Evolutionary conservation across 2,888 invertebrate genomes (phyloP).

Genomic region (Drosophila ezoana): DNA sequence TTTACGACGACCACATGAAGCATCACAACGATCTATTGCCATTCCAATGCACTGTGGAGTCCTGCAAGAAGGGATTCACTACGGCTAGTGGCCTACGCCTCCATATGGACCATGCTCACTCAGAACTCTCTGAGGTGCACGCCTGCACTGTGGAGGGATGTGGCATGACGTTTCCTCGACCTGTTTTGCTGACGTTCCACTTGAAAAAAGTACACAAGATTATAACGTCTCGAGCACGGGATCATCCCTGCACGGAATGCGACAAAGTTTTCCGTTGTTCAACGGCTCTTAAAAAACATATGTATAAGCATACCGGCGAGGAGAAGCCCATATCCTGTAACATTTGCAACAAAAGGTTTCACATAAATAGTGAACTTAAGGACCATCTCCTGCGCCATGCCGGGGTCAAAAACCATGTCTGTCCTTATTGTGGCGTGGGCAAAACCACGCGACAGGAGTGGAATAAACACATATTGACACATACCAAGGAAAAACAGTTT

Average conservation of each 20-base stretch:
- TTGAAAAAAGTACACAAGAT: constrained; percentile 75
- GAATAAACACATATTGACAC: constrained; percentile 82
- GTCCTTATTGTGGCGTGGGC: constrained; percentile 83
- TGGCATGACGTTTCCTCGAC: constrained; percentile 72
- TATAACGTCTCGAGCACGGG: constrained; percentile 59
- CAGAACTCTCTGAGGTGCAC: constrained; percentile 74
- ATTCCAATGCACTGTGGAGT: constrained; percentile 77
- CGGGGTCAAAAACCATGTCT: constrained; percentile 83
- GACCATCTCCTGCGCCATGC: constrained; percentile 83
- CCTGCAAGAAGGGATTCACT: constrained; percentile 80
- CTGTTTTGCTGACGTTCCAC: constrained; percentile 78
- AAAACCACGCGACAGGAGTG: constrained; percentile 83
- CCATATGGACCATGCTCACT: constrained; percentile 80
- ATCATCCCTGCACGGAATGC: constrained; percentile 80
- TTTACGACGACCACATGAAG: constrained; percentile 82
- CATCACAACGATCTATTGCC: constrained; percentile 81
- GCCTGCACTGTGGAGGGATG: constrained; percentile 80
- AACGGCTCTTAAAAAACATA: constrained; percentile 82
- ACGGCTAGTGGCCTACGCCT: constrained; percentile 76
- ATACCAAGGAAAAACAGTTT: constrained; percentile 82
- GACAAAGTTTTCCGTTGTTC: constrained; percentile 83
- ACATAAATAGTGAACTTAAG: constrained; percentile 81
- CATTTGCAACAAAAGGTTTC: constrained; percentile 82
- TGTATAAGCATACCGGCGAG: constrained; percentile 83
- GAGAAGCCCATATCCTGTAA: constrained; percentile 81